Conservation (phyloP, 37 sponge, comb jelly and placozoan genomes). For the Chondrosia reniformis region DNA sequence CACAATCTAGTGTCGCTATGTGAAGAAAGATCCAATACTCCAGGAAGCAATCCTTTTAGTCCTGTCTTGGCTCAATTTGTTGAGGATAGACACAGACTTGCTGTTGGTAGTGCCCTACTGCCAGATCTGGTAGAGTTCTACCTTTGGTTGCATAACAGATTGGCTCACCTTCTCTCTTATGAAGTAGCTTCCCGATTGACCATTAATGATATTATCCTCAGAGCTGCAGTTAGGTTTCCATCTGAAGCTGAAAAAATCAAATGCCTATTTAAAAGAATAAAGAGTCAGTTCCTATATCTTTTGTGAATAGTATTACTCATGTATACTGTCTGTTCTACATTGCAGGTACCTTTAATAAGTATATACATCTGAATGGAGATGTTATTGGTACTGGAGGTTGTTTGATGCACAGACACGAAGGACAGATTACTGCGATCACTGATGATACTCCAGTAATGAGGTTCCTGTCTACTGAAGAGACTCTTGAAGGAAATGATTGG, state of each 20-base stretch:
- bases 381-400: conserved; percentile 83
- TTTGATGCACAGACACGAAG: conserved; percentile 54
- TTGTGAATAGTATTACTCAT: too few relatives aligned
- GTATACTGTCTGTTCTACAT: too few relatives aligned
- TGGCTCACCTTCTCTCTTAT: conserved; percentile 65
- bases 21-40: not conserved
- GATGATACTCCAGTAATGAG: conserved; percentile 63
- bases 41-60: too few relatives aligned
- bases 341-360: conserved; percentile 59
- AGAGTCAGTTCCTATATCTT: conserved; percentile 43
- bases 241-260: conserved; percentile 30
- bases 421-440: conserved; percentile 63
- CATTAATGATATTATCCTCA: conserved; percentile 43
- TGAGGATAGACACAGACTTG: conserved; percentile 39
- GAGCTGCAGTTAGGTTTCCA: conserved; percentile 26
- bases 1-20: conserved; percentile 46
- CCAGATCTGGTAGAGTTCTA: conserved; percentile 85
- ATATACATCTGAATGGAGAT: conserved; percentile 81
- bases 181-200: conserved; percentile 42
- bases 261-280: conserved; percentile 56
- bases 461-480: conserved; percentile 58
- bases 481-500: conserved; percentile 74
- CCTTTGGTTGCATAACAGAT: conserved; percentile 69
- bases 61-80: conserved; percentile 40
- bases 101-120: conserved; percentile 51